Base-by-base conservation (phyloP, 2,888 invertebrate genomes). In the Sinodicranocentrus sp. region DNA sequence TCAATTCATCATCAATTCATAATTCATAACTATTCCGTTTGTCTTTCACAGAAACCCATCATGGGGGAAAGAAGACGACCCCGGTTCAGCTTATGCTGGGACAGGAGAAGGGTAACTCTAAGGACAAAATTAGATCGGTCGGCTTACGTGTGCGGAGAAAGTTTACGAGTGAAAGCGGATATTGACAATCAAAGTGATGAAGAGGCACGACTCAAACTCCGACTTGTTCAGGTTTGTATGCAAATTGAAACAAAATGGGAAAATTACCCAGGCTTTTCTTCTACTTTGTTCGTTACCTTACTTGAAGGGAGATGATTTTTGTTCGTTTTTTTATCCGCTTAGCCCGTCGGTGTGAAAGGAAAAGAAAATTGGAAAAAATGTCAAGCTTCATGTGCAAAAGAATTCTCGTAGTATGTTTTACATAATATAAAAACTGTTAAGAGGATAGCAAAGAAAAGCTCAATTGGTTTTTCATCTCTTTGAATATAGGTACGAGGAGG, bases 101-200 rank as follows among this genome's bases (percentile, higher is more conserved):
- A 93, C 89, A 92, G 93, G 83, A 94, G 94, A 21, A 93, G 94
- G 8, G 92, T 95, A 0, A 92, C 93, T 48, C 90, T 95, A 72
- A 91, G 94, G 80, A 93, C 94, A 44, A 85, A 94, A 68, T 90
- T 95, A 73, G 95, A 95, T 89, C 91, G 95, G 84, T 93, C 94
- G 6, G 95, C 95, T 19, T 95, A 95, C 90, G 94, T 95, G 68
- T 94, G 94, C 90, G 94, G 94, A 6, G 94, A 95, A 90, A 93
- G 93, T 87, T 92, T 95, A 85, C 92, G 94, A 89, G 90, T 95
- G 63, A 93, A 93, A 89, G 93, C 94, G 33, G 93, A 94, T 84
- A 93, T 95, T 77, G 94, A 94, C 91, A 94, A 94, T 91, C 94
- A 94, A 89, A 92, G 92, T 82, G 92, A 93, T 86, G 92, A 93